A percentile compares a stretch with the other conserved stretches of the same genome.
phyloP scores from a whole-genome alignment of 2,113 vertebrate species.

The Arvicanthis niloticus region DNA sequence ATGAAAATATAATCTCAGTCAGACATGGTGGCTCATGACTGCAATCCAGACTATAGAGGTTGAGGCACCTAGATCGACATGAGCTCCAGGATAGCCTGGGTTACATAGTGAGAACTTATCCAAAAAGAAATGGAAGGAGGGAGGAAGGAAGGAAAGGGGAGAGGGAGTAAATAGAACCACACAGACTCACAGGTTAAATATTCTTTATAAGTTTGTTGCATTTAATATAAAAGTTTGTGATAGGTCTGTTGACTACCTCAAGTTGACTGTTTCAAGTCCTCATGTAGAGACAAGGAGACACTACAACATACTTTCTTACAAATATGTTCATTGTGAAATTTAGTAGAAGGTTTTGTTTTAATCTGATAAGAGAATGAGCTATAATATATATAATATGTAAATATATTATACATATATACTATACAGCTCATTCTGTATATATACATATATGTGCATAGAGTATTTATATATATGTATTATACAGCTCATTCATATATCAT shows the following conservation, averaged over 20 bases:
- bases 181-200: slow-evolving; percentile 34
- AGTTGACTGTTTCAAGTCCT: slow-evolving; percentile 16
- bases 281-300: neutral
- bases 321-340: slow-evolving; percentile 43
- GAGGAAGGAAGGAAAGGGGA: neutral
- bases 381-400: neutral
- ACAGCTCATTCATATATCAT: no score
- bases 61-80: no score
- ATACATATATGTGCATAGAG: neutral
- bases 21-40: neutral
- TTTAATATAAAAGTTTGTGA: slow-evolving; percentile 5
- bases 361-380: neutral
- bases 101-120: neutral
- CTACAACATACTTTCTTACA: neutral
- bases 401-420: neutral
- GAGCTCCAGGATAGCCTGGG: neutral
- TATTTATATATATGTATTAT: no score
- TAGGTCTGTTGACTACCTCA: slow-evolving; percentile 6
- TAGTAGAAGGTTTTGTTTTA: neutral
- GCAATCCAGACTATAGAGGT: neutral
- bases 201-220: neutral
- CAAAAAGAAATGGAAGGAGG: neutral
- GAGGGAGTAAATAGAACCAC: neutral
- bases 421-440: neutral
- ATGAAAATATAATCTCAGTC: neutral